Conservation (phyloP, 2,888 invertebrate species). For the Polyommatus icarus region DNA sequence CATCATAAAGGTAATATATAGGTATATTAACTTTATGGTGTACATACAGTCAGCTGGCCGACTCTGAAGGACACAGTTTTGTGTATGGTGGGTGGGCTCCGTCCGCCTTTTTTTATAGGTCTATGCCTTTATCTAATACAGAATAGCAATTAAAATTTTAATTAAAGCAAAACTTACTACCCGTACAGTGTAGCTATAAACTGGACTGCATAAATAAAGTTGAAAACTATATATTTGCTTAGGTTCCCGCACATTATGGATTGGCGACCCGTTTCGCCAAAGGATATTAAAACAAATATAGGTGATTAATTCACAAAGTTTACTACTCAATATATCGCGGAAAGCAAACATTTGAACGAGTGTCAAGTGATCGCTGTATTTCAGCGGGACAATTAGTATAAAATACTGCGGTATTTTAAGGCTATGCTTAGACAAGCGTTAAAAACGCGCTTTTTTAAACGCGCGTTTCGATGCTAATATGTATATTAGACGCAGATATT, state of each 20-base stretch:
- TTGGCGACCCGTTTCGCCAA: neutral
- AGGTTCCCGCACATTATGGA: conserved; percentile 3
- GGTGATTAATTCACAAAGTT: neutral
- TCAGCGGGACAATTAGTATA: neutral
- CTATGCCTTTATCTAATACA: neutral
- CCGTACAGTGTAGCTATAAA: neutral
- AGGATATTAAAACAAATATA: conserved; percentile 8
- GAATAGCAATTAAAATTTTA: conserved; percentile 1
- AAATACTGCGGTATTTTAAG: neutral
- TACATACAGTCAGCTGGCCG: no score
- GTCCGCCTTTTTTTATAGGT: no score
- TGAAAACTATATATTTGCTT: conserved; percentile 18
- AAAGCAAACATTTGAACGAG: conserved; percentile 4
- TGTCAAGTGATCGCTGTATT: neutral
- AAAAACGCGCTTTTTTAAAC: no score
- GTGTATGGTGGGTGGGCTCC: no score
- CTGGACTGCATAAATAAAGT: neutral
- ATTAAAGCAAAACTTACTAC: neutral
- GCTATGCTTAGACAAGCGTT: no score
- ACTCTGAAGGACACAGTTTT: no score
- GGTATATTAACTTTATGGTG: no score
- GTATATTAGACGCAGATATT: no score
- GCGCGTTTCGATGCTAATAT: no score
- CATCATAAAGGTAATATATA: no score
- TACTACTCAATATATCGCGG: neutral